phyloP scores from a whole-genome alignment of 2,888 invertebrate genomes.

The Nymphalis polychloros region DNA sequence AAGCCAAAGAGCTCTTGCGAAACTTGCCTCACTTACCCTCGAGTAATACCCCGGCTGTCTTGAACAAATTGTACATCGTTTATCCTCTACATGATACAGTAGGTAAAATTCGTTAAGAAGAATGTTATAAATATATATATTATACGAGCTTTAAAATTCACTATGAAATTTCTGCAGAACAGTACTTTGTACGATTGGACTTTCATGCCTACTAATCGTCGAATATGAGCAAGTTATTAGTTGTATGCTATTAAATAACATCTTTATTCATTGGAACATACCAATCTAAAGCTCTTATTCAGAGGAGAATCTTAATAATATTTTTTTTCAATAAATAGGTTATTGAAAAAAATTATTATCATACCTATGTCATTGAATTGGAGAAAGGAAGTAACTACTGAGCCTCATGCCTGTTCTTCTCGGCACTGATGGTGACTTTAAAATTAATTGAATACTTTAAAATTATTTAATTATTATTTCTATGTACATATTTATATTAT shows the following conservation, averaged over 20 bases:
- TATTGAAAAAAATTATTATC: no score
- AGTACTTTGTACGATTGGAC: constrained; percentile 19
- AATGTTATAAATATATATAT: background rate
- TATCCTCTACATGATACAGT: background rate
- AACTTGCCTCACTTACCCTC: constrained; percentile 2
- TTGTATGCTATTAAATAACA: background rate
- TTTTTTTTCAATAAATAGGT: no score
- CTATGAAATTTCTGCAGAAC: constrained; percentile 8
- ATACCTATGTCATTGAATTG: no score
- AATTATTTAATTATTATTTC: no score
- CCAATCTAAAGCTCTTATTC: no score
- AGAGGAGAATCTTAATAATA: no score
- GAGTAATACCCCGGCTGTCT: constrained; percentile 7
- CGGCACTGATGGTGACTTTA: no score
- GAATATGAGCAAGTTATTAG: constrained; percentile 17
- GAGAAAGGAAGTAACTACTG: no score
- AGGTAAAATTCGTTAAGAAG: background rate
- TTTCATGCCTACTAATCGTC: constrained; percentile 28
- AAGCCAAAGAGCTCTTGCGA: constrained; percentile 12
- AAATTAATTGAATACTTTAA: no score
- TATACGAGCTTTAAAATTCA: background rate
- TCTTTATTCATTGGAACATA: no score
- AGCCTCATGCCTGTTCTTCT: no score
- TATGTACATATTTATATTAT: no score
- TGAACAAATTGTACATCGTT: constrained; percentile 19